Percentiles rank a stretch among this genome's conserved stretches.
Conservation (phyloP, 1,140 invertebrate species). For the Asbolus verrucosus region DNA sequence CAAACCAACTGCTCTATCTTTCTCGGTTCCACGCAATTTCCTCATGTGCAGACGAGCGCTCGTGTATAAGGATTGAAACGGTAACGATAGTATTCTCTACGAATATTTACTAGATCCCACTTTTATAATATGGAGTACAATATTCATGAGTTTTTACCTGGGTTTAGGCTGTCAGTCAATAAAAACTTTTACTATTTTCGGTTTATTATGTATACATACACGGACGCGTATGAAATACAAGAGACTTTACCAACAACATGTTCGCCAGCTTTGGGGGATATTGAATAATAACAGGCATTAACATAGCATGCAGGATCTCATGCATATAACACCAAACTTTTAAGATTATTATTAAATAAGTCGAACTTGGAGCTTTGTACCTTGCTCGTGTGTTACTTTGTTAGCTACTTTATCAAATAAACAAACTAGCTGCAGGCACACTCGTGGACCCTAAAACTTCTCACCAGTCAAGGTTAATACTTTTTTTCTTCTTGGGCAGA, state of each 20-base stretch:
- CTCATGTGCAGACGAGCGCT: neutral
- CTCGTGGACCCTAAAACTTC: slow-evolving; percentile 6
- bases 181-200: slow-evolving; percentile 32
- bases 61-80: slow-evolving; percentile 1
- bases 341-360: no score
- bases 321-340: neutral
- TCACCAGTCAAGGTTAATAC: slow-evolving; percentile 11
- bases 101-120: slow-evolving; percentile 31
- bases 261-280: slow-evolving; percentile 22
- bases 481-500: slow-evolving; percentile 10
- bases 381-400: no score
- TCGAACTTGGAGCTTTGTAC: no score
- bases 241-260: neutral
- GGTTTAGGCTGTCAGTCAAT: slow-evolving; percentile 4
- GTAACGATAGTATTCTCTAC: neutral
- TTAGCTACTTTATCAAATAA: no score
- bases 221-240: slow-evolving; percentile 14
- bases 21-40: neutral
- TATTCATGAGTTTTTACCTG: slow-evolving; percentile 14
- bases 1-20: neutral
- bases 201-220: slow-evolving; percentile 17
- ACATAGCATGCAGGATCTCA: slow-evolving; percentile 5
- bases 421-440: slow-evolving; percentile 20
- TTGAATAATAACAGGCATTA: slow-evolving; percentile 29
- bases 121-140: slow-evolving; percentile 20